Percentiles rank a stretch among this genome's conserved stretches.
These are phyloP conservation scores for Nymphalis polychloros DNA, from an alignment of 2,888 invertebrate species.

Conservation along the genomic window DNA sequence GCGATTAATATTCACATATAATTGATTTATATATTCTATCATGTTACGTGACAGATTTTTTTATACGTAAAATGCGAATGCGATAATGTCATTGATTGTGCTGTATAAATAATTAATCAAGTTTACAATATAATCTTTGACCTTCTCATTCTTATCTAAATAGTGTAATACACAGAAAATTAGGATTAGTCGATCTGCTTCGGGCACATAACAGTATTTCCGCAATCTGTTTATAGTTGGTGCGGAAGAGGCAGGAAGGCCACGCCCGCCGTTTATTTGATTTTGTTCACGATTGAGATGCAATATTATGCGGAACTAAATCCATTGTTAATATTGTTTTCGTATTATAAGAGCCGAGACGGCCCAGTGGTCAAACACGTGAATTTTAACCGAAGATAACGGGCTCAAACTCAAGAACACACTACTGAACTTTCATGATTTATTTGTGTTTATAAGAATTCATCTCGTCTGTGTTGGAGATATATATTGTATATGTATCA, in stretches of 20 bases:
- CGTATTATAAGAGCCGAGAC: not conserved
- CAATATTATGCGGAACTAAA: slow-evolving; percentile 48
- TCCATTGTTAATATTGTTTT: slow-evolving; percentile 24
- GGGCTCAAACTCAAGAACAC: too few relatives aligned
- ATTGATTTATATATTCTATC: too few relatives aligned
- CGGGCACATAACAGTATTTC: slow-evolving; percentile 59
- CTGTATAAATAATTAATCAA: not conserved
- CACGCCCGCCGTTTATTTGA: slow-evolving; percentile 57
- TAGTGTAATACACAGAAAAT: slow-evolving; percentile 16
- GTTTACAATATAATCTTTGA: not conserved
- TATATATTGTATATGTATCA: too few relatives aligned
- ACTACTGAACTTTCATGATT: too few relatives aligned
- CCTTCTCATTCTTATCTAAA: not conserved
- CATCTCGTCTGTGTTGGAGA: too few relatives aligned
- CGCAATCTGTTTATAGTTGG: slow-evolving; percentile 72
- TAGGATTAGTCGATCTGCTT: slow-evolving; percentile 28
- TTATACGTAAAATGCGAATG: too few relatives aligned
- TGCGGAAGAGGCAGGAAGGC: slow-evolving; percentile 72
- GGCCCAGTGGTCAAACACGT: too few relatives aligned
- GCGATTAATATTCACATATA: too few relatives aligned
- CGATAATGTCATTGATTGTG: not conserved
- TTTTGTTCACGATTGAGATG: slow-evolving; percentile 47
- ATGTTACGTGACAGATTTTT: too few relatives aligned
- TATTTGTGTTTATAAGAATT: too few relatives aligned
- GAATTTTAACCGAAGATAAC: too few relatives aligned